Percentiles rank a stretch among this genome's conserved stretches.
Evolutionary conservation across 2,888 invertebrate species (phyloP).

Genomic region (Pedicia rivosa): DNA sequence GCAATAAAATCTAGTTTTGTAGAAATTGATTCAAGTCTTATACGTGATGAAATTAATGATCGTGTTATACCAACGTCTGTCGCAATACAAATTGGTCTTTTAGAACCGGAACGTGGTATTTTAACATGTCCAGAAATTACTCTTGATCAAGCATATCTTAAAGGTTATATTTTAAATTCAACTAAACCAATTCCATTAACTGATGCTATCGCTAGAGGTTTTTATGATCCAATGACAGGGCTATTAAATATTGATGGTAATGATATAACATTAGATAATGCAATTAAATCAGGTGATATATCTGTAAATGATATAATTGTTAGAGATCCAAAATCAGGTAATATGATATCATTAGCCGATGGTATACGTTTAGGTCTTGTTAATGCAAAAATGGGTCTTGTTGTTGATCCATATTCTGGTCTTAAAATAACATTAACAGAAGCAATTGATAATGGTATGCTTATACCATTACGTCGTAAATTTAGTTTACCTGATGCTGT

Average conservation of each 20-base stretch:
- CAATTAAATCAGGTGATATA: slow-evolving; percentile 57
- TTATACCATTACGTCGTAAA: slow-evolving; percentile 67
- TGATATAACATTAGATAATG: slow-evolving; percentile 53
- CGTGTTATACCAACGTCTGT: slow-evolving; percentile 48
- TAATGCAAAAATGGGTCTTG: slow-evolving; percentile 64
- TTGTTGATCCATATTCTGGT: slow-evolving; percentile 57
- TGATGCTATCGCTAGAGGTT: slow-evolving; percentile 64
- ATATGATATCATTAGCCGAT: slow-evolving; percentile 63
- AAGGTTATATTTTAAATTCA: slow-evolving; percentile 64
- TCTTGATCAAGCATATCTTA: slow-evolving; percentile 62
- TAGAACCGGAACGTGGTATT: slow-evolving; percentile 54
- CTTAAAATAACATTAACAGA: slow-evolving; percentile 63
- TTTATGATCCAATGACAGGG: slow-evolving; percentile 61
- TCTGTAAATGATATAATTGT: slow-evolving; percentile 62
- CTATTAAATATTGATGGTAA: slow-evolving; percentile 52
- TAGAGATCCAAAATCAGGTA: slow-evolving; percentile 62
- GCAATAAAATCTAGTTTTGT: slow-evolving; percentile 57
- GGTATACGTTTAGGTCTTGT: slow-evolving; percentile 62
- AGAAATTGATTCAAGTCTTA: slow-evolving; percentile 51
- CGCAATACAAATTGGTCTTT: slow-evolving; percentile 49
- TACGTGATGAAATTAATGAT: slow-evolving; percentile 56
- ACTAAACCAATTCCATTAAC: slow-evolving; percentile 67
- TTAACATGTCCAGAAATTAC: slow-evolving; percentile 53
- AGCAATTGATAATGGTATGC: slow-evolving; percentile 66
- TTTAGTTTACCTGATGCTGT: slow-evolving; percentile 78